Base-by-base conservation (phyloP, 2,888 invertebrate species). In the Aporophyla lueneburgensis region DNA sequence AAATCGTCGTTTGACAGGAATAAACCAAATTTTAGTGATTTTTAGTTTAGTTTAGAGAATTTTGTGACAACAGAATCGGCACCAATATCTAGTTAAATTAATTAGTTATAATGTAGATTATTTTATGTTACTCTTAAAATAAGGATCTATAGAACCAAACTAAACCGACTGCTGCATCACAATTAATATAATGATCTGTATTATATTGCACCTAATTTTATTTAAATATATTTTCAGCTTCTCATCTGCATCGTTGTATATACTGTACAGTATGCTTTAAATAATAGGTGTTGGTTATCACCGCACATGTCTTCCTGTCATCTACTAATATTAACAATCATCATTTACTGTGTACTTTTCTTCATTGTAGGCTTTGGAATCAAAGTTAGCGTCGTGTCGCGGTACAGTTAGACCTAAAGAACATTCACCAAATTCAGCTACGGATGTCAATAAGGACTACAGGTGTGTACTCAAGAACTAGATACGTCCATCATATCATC, bases 331-430 rank as follows among this genome's bases (percentile, higher is more conserved):
- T 93, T 93, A 94, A 94, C 95, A 93, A 93, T 93, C 94, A 94
- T 95, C 96, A 96, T 96, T 92, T 91, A 92, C 93, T 92, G 91
- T 95, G 94, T 93, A 94, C 92, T 96, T 96, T 96, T 96, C 95
- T 95, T 95, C 95, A 94, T 97, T 97, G 93, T 97, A 97, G 97
- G 97, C 97, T 91, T 97, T 97, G 97, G 97, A 97, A 97, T 97
- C 97, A 93, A 97, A 97, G 93, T 96, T 97, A 95, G 97, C 97
- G 87, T 97, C 97, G 92, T 97, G 97, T 96, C 97, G 97, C 89
- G 96, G 96, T 95, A 94, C 96, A 77, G 95, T 96, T 96, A 96
- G 96, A 95, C 96, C 97, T 95, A 96, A 96, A 94, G 96, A 96
- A 91, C 96, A 95, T 90, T 95, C 96, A 89, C 95, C 96, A 91